Evolutionary conservation across 2,113 vertebrate genomes (phyloP).

Genomic region (Aspiorhynchus laticeps): DNA sequence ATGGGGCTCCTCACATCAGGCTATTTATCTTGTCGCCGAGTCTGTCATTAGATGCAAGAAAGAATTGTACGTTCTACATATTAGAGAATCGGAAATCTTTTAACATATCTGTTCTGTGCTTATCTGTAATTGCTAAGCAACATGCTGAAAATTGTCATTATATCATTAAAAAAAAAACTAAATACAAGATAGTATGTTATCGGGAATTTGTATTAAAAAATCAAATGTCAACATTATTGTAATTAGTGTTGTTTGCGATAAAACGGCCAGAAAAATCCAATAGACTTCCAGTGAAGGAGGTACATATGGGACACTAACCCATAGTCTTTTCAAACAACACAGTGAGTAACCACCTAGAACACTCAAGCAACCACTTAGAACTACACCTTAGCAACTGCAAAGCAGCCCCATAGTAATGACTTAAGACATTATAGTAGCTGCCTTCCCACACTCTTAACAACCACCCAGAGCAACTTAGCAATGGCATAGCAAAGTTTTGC

Average conservation of each 20-base stretch:
- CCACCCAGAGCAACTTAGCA: background rate
- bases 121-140: background rate
- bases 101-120: background rate
- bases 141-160: background rate
- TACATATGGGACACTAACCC: background rate
- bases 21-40: slow-evolving; percentile 17
- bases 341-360: background rate
- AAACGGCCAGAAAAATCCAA: background rate
- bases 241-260: background rate
- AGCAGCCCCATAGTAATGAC: background rate
- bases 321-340: background rate
- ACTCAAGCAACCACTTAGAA: background rate
- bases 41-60: slow-evolving; percentile 1
- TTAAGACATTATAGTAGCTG: background rate
- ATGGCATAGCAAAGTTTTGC: background rate
- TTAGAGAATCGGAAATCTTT: slow-evolving; percentile 8
- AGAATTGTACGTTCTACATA: slow-evolving; percentile 1
- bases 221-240: background rate
- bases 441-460: too few relatives aligned
- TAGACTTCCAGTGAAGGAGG: background rate
- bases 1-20: slow-evolving; percentile 3
- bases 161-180: background rate
- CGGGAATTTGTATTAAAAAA: background rate
- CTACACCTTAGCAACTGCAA: background rate
- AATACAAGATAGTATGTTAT: background rate